Percentiles rank a stretch among this genome's conserved stretches.
Evolutionary conservation across 1,140 invertebrate species (phyloP).

Genomic region (Lucilia sericata): DNA sequence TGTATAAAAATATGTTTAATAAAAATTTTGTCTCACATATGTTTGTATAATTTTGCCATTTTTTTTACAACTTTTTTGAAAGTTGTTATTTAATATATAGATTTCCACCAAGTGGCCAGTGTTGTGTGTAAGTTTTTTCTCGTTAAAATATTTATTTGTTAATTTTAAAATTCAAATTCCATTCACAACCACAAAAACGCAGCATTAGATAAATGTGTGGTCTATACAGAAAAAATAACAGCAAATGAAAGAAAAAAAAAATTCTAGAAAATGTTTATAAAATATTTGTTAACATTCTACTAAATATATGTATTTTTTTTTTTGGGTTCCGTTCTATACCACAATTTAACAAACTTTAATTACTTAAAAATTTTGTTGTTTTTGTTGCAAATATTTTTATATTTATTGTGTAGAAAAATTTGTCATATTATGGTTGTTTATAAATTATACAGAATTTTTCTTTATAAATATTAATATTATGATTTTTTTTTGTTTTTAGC

Average conservation of each 20-base stretch:
- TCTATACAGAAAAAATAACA: not conserved
- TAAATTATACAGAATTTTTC: not conserved
- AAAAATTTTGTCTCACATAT: too few relatives aligned
- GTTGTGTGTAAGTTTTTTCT: not conserved
- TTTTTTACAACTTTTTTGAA: not conserved
- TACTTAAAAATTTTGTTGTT: not conserved
- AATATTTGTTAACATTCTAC: too few relatives aligned
- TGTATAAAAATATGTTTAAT: too few relatives aligned
- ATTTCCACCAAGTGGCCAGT: not conserved
- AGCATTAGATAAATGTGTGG: slow-evolving; percentile 18
- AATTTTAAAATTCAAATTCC: slow-evolving; percentile 22
- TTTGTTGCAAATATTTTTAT: not conserved
- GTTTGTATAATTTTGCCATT: not conserved
- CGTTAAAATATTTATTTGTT: slow-evolving; percentile 7
- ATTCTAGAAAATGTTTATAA: not conserved
- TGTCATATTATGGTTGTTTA: slow-evolving; percentile 15
- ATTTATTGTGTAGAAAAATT: not conserved
- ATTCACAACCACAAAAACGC: slow-evolving; percentile 23
- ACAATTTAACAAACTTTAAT: slow-evolving; percentile 22
- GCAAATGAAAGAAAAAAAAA: slow-evolving; percentile 3
- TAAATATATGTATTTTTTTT: not conserved
- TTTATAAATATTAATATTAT: slow-evolving; percentile 7
- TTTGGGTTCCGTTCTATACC: not conserved
- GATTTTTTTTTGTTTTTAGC: not conserved
- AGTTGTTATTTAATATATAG: slow-evolving; percentile 18